Percentiles rank a stretch among this genome's conserved stretches.
Evolutionary conservation across 1,140 invertebrate genomes (phyloP).

Genomic region (Harpegnathos saltator): DNA sequence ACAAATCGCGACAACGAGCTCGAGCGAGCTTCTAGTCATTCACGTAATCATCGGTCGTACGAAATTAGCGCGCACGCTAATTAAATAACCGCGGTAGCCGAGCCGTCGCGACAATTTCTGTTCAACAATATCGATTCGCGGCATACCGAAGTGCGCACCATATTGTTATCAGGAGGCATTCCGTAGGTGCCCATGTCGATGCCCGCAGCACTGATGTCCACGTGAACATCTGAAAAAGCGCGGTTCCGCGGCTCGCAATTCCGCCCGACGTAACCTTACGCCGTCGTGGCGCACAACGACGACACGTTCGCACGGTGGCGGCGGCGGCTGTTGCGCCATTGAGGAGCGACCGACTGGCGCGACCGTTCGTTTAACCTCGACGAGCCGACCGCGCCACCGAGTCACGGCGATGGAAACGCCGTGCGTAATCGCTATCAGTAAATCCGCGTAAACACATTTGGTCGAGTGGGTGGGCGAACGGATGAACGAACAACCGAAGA

Average conservation of each 20-base stretch:
- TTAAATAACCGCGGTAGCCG: constrained; percentile 20
- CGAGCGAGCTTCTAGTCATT: no score
- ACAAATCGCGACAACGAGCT: no score
- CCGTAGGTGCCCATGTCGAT: not conserved
- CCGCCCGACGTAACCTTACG: not conserved
- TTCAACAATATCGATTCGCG: constrained; percentile 38
- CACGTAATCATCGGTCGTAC: not conserved
- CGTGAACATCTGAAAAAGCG: not conserved
- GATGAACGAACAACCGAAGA: not conserved
- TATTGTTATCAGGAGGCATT: constrained; percentile 3
- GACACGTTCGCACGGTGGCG: not conserved
- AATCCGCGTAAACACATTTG: constrained; percentile 41
- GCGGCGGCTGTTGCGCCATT: constrained; percentile 9
- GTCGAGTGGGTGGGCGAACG: not conserved
- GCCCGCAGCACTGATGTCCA: not conserved
- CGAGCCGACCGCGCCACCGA: not conserved
- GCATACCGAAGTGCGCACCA: constrained; percentile 19
- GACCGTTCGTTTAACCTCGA: constrained; percentile 53
- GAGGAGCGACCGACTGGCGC: not conserved
- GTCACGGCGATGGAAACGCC: constrained; percentile 33
- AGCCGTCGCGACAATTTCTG: constrained; percentile 18
- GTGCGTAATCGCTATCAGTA: not conserved
- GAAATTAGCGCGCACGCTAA: not conserved
- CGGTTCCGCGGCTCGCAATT: not conserved
- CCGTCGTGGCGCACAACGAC: not conserved